These are phyloP conservation scores for Branchipolynoe longqiensis DNA, from an alignment of 2,888 invertebrate genomes.

Conservation along the genomic window DNA sequence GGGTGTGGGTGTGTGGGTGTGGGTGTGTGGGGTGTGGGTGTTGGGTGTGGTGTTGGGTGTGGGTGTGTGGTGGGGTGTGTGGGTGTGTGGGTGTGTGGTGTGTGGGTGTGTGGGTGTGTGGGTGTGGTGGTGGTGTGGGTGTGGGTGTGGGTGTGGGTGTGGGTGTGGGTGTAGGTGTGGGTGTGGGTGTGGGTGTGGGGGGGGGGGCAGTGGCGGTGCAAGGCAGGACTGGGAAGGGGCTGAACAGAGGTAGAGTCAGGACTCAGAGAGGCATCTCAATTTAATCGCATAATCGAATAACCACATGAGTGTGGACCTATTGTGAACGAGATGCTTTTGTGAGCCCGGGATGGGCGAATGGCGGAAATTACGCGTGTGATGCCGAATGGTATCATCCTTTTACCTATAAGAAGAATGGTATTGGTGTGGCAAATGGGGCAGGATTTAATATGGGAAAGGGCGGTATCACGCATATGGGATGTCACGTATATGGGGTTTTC, in stretches of 20 bases:
- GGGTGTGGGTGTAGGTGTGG: no score
- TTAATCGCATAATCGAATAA: slow-evolving; percentile 13
- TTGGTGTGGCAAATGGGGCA: slow-evolving; percentile 17
- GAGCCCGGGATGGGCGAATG: neutral
- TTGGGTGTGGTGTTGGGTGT: no score
- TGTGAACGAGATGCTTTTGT: neutral
- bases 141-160: no score
- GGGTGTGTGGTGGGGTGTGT: no score
- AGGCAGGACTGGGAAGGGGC: no score
- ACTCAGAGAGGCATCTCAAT: slow-evolving; percentile 1
- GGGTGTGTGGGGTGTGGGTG: no score
- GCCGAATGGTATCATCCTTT: slow-evolving; percentile 9
- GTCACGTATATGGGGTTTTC: no score
- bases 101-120: no score
- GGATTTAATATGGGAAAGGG: slow-evolving; percentile 12
- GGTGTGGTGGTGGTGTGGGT: neutral
- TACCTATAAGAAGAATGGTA: neutral
- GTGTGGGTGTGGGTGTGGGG: no score
- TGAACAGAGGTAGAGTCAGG: no score
- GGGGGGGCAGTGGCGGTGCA: no score
- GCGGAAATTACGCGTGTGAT: neutral
- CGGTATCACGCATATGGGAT: slow-evolving; percentile 22
- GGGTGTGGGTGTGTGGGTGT: no score
- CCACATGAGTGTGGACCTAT: neutral
- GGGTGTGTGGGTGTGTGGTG: neutral